phyloP scores from a whole-genome alignment of 2,797 vertebrate genomes.

The Sebastiscus tertius region DNA sequence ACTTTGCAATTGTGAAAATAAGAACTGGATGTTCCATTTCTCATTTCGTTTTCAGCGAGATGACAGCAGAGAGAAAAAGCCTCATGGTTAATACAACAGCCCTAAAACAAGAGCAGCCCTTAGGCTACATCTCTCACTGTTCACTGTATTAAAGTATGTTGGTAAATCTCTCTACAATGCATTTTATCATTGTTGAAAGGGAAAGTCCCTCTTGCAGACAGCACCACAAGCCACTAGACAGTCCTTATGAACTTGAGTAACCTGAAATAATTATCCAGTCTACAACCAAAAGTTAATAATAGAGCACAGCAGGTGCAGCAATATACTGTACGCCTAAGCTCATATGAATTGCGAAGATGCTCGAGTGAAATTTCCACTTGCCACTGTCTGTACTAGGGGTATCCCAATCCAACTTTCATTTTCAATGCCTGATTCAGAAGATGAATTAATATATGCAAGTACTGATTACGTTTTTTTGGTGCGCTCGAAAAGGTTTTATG shows the following conservation, averaged over 20 bases:
- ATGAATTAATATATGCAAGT: background rate
- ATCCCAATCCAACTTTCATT: background rate
- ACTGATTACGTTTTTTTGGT: background rate
- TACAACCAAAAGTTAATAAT: conserved; percentile 38
- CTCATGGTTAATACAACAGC: background rate
- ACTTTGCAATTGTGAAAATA: background rate
- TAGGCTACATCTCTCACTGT: background rate
- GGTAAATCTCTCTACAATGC: background rate
- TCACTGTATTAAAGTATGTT: background rate
- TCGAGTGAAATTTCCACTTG: background rate
- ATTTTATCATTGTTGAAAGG: background rate
- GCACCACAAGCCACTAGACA: background rate
- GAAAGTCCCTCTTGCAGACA: background rate
- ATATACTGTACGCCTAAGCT: background rate
- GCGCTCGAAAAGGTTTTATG: background rate
- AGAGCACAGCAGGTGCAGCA: conserved; percentile 19
- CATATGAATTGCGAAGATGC: conserved; percentile 10
- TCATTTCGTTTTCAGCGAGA: background rate
- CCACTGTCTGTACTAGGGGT: background rate
- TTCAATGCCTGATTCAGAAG: background rate
- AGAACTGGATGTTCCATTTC: background rate
- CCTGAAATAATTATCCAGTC: conserved; percentile 26
- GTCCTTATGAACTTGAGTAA: conserved; percentile 21
- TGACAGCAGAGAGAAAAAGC: background rate
- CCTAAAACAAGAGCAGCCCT: background rate